Conservation (phyloP, 2,113 vertebrate species). For the Origma solitaria region DNA sequence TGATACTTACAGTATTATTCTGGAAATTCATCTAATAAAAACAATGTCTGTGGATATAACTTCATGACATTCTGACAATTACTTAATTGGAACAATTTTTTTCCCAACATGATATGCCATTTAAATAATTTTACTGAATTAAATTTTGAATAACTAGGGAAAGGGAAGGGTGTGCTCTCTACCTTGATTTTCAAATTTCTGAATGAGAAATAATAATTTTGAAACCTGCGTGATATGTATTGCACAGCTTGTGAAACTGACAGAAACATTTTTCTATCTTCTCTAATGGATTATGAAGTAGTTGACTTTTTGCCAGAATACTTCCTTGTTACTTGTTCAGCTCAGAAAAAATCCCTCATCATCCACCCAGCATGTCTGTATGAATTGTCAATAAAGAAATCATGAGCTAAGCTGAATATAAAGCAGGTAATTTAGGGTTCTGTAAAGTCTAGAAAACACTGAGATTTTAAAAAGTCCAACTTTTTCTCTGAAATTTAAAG, state of each 20-base stretch:
- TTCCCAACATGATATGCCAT: neutral
- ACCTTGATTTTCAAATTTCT: neutral
- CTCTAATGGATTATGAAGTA: neutral
- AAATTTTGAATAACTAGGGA: neutral
- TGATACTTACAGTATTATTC: neutral
- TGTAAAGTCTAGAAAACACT: neutral
- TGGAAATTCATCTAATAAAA: constrained; percentile 13
- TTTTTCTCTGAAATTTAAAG: neutral
- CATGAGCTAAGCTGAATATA: neutral
- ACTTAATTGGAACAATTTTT: neutral
- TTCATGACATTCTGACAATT: neutral
- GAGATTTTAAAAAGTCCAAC: neutral
- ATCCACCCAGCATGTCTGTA: neutral
- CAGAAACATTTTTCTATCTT: neutral
- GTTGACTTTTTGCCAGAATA: constrained; percentile 2
- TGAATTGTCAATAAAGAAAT: neutral
- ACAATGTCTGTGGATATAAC: neutral
- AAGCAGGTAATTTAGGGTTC: neutral
- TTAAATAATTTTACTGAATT: neutral
- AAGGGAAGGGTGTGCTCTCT: neutral
- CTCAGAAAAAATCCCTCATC: neutral
- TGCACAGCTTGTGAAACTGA: neutral
- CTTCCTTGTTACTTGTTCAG: neutral
- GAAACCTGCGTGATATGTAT: neutral
- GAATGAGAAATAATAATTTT: constrained; percentile 2